A percentile compares a stretch with the other conserved stretches of the same genome.
Conservation (phyloP, 2,797 vertebrate species). For the Vespertilio murinus region DNA sequence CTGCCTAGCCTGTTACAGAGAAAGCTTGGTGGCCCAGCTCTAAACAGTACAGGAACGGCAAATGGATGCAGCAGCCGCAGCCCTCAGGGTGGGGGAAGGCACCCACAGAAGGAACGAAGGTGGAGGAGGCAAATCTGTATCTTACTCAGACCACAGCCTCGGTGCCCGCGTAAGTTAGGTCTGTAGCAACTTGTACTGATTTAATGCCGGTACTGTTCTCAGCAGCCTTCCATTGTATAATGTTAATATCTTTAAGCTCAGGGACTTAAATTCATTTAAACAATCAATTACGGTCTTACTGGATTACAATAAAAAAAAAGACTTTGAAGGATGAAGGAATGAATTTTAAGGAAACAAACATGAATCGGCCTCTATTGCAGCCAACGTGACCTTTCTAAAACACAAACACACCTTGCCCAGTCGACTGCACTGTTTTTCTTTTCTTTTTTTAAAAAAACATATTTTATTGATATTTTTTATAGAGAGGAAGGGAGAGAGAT, state of each 20-base stretch:
- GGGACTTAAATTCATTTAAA: neutral
- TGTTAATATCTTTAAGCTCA: neutral
- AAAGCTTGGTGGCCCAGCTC: neutral
- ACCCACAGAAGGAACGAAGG: neutral
- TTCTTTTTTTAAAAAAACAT: no score
- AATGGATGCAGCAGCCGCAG: neutral
- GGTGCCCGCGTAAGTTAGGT: no score
- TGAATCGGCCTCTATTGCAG: neutral
- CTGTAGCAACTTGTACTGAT: no score
- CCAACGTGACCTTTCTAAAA: neutral
- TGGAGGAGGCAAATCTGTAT: neutral
- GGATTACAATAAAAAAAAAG: neutral
- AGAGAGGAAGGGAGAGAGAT: no score
- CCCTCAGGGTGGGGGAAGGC: neutral
- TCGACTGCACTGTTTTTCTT: neutral
- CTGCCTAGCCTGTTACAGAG: neutral
- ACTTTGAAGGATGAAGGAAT: neutral
- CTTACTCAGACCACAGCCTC: no score
- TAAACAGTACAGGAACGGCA: neutral
- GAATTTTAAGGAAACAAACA: conserved; percentile 13
- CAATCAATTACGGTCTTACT: neutral
- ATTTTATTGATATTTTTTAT: no score
- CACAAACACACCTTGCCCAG: neutral
- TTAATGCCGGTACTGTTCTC: neutral
- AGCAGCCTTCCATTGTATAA: neutral